Base-by-base conservation (phyloP, 2,113 vertebrate species). In the Proteles cristata region DNA sequence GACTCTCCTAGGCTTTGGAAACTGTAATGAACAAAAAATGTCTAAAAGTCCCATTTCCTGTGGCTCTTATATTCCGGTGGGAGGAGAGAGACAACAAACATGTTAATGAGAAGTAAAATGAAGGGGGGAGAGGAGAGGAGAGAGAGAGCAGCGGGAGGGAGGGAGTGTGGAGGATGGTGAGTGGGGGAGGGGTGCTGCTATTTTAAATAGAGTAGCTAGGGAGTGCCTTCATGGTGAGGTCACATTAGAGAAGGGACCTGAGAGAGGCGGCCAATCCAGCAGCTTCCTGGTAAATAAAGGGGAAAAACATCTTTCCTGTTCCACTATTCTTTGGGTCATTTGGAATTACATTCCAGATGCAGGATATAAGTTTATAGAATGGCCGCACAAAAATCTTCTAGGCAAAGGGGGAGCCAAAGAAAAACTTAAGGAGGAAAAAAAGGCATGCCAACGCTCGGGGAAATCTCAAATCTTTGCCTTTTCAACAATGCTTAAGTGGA, bases 281-380 rank as follows among this genome's bases (percentile, higher is more conserved):
- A 35, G 15, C 35, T 48, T 58, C 61, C 58, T n/a, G n/a, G 35
- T 80, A 43, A 58, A 76, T 48, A 53, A 43, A 88, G 39, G 45
- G 63, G n/a, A 53, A 86, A 86, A 94, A 82, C 3, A 12, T 28
- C 23, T 79, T 74, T 89, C 28, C 55, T 81, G 33, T 58, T 31
- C 14, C 14, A 23, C 7, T 73, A 2, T 39, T 65, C 73, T 73
- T 25, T 93, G 79, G 82, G 39, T 35, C 61, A 53, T 58, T 43
- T 94, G 45, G 25, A 63, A 82, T 87, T 55, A 39, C 12, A 85
- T 79, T n/a, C 84, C 63, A 91, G 77, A 74, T 39, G 39, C 39
- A 39, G 39, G 39, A 39, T 77, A 58, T 33, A 28, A 2, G 23
- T 35, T 43, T 48, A 73, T 6, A 26, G 50, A 91, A 84, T 39